A percentile compares a stretch with the other conserved stretches of the same genome.
These are phyloP conservation scores for Gymnothorax javanicus DNA, from an alignment of 2,797 vertebrate genomes.

Conservation along the genomic window DNA sequence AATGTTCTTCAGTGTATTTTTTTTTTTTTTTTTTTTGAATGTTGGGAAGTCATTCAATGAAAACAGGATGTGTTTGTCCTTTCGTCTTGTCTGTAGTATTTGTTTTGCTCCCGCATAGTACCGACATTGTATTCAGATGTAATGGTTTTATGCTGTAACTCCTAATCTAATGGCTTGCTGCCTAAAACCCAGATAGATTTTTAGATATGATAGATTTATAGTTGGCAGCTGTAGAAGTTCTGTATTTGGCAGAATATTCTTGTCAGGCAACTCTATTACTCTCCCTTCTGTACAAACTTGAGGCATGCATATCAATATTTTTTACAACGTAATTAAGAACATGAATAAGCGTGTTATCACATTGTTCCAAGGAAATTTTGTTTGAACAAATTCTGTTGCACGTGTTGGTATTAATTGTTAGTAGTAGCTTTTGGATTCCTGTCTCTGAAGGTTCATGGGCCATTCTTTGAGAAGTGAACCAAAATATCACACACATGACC, in stretches of 20 bases:
- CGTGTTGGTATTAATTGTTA: background rate
- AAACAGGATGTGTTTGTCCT: background rate
- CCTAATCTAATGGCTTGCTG: background rate
- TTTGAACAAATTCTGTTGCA: background rate
- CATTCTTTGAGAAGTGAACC: too few species aligned
- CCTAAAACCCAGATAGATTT: background rate
- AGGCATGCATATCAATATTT: background rate
- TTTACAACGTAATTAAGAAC: background rate
- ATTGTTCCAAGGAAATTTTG: background rate
- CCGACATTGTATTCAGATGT: background rate
- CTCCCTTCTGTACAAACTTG: background rate
- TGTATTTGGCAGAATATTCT: background rate
- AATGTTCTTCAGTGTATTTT: too few species aligned
- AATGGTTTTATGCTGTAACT: background rate
- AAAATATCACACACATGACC: too few species aligned
- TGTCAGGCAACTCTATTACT: background rate
- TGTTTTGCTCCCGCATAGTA: background rate
- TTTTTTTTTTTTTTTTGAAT: too few species aligned
- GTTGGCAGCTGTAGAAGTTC: background rate
- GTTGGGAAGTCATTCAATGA: background rate
- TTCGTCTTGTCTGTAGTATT: too few species aligned
- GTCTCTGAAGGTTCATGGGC: background rate
- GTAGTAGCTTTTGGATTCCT: background rate
- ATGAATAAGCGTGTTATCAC: background rate
- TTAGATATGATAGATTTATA: background rate